A percentile compares a stretch with the other conserved stretches of the same genome.
phyloP scores from a whole-genome alignment of 2,797 vertebrate species.

The Cynopterus sphinx region DNA sequence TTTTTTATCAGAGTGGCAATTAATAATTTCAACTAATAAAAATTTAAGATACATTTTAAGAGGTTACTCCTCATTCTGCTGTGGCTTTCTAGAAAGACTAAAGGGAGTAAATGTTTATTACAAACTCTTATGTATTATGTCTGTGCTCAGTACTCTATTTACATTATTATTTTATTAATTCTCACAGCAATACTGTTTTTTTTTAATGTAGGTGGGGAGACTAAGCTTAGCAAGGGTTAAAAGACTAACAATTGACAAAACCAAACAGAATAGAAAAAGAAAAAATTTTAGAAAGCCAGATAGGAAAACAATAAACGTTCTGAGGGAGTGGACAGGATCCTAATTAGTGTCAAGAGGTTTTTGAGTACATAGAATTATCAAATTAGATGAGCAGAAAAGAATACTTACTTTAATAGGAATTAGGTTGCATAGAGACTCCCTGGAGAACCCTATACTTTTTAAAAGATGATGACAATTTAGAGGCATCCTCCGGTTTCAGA shows the following conservation, averaged over 20 bases:
- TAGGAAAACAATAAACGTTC: background rate
- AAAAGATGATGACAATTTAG: background rate
- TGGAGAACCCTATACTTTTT: background rate
- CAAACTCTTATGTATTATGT: background rate
- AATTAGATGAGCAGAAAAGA: background rate
- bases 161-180: background rate
- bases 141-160: background rate
- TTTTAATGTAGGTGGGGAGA: background rate
- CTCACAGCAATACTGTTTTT: background rate
- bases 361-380: background rate
- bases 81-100: background rate
- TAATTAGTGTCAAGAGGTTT: background rate
- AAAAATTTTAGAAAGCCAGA: background rate
- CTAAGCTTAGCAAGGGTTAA: background rate
- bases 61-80: background rate
- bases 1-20: background rate
- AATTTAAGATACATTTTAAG: background rate
- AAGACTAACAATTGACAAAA: background rate
- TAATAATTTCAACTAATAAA: conserved; percentile 15
- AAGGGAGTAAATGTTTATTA: background rate
- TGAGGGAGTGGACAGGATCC: background rate
- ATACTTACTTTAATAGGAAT: background rate
- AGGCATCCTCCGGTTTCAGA: background rate
- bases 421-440: background rate
- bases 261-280: background rate